These are phyloP conservation scores for Esperia sulphurella DNA, from an alignment of 2,888 invertebrate species.

Conservation along the genomic window DNA sequence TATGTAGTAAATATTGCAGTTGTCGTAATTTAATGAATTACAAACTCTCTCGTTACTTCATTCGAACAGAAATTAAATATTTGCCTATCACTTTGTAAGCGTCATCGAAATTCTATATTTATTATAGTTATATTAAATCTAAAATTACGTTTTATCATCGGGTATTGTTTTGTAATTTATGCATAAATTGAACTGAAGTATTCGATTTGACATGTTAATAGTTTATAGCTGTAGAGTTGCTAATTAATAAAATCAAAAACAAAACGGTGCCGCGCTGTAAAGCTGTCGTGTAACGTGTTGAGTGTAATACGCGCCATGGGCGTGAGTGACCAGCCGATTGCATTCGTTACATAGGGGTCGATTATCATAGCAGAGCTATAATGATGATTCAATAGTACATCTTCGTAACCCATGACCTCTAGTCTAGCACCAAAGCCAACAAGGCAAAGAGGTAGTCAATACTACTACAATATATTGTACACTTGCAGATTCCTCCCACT, in stretches of 20 bases:
- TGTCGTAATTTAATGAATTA: too few species aligned
- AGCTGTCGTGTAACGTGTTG: slow-evolving; percentile 35
- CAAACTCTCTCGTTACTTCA: too few species aligned
- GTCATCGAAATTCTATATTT: background rate
- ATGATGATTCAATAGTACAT: too few species aligned
- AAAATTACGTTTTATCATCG: background rate
- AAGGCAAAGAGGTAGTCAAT: too few species aligned
- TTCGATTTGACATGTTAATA: slow-evolving; percentile 12
- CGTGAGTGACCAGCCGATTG: slow-evolving; percentile 38
- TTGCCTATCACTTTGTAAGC: slow-evolving; percentile 6
- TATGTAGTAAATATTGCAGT: too few species aligned
- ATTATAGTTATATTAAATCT: too few species aligned
- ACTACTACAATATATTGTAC: too few species aligned
- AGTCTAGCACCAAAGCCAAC: too few species aligned
- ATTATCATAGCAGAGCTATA: too few species aligned
- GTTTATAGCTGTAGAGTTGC: slow-evolving; percentile 12
- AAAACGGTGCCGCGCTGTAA: slow-evolving; percentile 26
- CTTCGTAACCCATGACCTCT: too few species aligned
- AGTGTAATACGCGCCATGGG: slow-evolving; percentile 29
- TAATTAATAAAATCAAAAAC: slow-evolving; percentile 23
- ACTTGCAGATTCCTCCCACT: too few species aligned
- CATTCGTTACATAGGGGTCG: background rate
- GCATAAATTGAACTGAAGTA: background rate
- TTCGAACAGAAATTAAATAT: background rate
- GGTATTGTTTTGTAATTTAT: background rate